A percentile compares a stretch with the other conserved stretches of the same genome.
Evolutionary conservation across 2,888 invertebrate species (phyloP).

Genomic region (Ichneumoninae sp.): DNA sequence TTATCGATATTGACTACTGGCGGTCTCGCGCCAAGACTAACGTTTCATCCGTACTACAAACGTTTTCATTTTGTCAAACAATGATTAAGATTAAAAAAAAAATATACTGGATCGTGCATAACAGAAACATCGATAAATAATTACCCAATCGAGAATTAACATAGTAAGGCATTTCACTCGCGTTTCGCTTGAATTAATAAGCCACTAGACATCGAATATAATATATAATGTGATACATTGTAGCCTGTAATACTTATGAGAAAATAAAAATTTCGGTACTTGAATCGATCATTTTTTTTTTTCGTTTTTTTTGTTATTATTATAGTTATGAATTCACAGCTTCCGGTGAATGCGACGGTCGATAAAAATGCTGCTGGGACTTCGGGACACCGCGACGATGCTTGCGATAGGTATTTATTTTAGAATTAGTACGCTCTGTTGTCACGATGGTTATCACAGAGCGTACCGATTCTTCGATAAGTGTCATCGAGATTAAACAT

Average conservation of each 20-base stretch:
- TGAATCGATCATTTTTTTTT: slow-evolving; percentile 1
- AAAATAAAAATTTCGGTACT: slow-evolving; percentile 26
- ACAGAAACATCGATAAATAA: background rate
- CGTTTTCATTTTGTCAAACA: slow-evolving; percentile 4
- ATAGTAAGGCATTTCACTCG: slow-evolving; percentile 7
- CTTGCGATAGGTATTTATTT: slow-evolving; percentile 82
- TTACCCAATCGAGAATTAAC: background rate
- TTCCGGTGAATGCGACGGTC: background rate
- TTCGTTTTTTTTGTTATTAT: background rate
- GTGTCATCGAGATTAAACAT: slow-evolving; percentile 79
- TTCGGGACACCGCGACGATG: background rate
- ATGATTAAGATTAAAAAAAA: background rate
- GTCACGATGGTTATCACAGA: slow-evolving; percentile 84
- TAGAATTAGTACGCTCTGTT: slow-evolving; percentile 86
- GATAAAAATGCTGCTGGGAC: background rate
- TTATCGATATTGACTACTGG: slow-evolving; percentile 32
- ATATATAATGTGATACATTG: slow-evolving; percentile 22
- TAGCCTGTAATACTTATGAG: slow-evolving; percentile 19
- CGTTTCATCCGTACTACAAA: background rate
- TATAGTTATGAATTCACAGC: background rate
- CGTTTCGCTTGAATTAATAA: slow-evolving; percentile 8
- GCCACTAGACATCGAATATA: slow-evolving; percentile 17
- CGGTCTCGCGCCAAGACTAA: slow-evolving; percentile 1
- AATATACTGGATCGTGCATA: background rate
- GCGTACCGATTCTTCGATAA: slow-evolving; percentile 85